A percentile compares a stretch with the other conserved stretches of the same genome.
Conservation (phyloP, 2,888 invertebrate species). For the Cabera pusaria region DNA sequence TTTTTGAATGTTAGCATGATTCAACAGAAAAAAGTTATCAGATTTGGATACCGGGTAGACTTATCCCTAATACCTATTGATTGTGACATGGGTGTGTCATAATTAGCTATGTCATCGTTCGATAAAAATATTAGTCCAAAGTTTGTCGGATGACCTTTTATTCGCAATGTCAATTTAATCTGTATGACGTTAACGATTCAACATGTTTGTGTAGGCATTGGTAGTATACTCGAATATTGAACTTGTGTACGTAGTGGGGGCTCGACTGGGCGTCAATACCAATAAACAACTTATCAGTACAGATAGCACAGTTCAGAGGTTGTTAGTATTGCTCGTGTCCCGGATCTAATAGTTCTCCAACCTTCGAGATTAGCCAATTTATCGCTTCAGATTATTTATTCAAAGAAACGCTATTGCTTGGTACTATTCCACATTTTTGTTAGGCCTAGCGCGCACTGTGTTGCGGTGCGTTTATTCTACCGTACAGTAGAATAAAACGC, state of each 20-base stretch:
- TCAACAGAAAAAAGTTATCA: too few relatives aligned
- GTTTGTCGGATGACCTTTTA: conserved; percentile 14
- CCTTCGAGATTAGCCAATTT: conserved; percentile 10
- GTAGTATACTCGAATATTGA: too few relatives aligned
- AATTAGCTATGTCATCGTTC: too few relatives aligned
- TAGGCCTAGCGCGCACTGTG: too few relatives aligned
- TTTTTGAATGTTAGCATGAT: too few relatives aligned
- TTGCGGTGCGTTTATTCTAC: too few relatives aligned
- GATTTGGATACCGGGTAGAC: too few relatives aligned
- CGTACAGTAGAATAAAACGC: too few relatives aligned
- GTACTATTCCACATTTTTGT: conserved; percentile 25
- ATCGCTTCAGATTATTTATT: conserved; percentile 8
- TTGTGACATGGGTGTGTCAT: too few relatives aligned
- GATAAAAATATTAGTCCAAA: conserved; percentile 11
- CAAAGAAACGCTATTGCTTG: conserved; percentile 19
- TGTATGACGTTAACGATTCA: conserved; percentile 13
- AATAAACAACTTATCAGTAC: conserved; percentile 14
- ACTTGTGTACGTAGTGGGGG: conserved; percentile 23
- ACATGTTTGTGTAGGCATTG: conserved; percentile 16
- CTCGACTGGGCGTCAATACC: conserved; percentile 21
- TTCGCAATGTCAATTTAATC: conserved; percentile 6
- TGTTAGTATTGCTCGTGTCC: conserved; percentile 5
- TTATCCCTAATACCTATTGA: too few relatives aligned
- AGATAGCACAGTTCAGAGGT: conserved; percentile 24
- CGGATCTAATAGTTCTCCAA: conserved; percentile 9